Conservation (phyloP, 2,797 vertebrate species). For the Pogonophryne albipinna region DNA sequence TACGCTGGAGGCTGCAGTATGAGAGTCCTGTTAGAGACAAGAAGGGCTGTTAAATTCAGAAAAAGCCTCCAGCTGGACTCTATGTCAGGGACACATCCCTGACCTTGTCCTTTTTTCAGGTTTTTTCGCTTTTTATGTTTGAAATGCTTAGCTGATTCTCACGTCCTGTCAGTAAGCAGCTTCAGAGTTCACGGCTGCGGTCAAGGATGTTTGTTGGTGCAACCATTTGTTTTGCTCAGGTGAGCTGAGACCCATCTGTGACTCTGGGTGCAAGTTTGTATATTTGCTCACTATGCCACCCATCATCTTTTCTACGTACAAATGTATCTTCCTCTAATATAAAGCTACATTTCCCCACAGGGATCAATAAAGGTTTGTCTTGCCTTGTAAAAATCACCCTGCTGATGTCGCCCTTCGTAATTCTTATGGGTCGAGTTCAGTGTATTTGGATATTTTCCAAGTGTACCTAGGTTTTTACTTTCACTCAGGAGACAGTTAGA, state of each 20-base stretch:
- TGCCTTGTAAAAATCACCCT: too few relatives aligned
- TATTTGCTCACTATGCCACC: slow-evolving; percentile 11
- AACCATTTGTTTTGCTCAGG: slow-evolving; percentile 33
- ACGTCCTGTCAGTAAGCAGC: slow-evolving; percentile 39
- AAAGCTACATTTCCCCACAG: too few relatives aligned
- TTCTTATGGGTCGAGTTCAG: not conserved
- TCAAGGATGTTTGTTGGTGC: slow-evolving; percentile 51
- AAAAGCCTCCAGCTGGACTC: slow-evolving; percentile 55
- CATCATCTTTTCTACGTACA: not conserved
- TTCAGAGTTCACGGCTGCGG: slow-evolving; percentile 42
- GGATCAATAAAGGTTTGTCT: too few relatives aligned
- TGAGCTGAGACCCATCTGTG: slow-evolving; percentile 24
- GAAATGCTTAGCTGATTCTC: slow-evolving; percentile 31
- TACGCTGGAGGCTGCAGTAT: not conserved
- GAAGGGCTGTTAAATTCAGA: slow-evolving; percentile 27
- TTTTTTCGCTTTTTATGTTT: slow-evolving; percentile 29
- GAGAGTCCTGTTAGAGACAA: slow-evolving; percentile 18
- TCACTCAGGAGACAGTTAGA: not conserved
- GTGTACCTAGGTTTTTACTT: not conserved
- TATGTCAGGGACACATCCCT: slow-evolving; percentile 14
- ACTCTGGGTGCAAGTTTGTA: slow-evolving; percentile 3
- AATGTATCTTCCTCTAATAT: not conserved
- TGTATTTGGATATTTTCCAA: not conserved
- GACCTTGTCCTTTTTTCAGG: slow-evolving; percentile 23
- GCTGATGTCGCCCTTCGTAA: not conserved